Percentiles rank a stretch among this genome's conserved stretches.
phyloP scores from a whole-genome alignment of 2,797 vertebrate genomes.

The Xiphorhynchus erythropygius region DNA sequence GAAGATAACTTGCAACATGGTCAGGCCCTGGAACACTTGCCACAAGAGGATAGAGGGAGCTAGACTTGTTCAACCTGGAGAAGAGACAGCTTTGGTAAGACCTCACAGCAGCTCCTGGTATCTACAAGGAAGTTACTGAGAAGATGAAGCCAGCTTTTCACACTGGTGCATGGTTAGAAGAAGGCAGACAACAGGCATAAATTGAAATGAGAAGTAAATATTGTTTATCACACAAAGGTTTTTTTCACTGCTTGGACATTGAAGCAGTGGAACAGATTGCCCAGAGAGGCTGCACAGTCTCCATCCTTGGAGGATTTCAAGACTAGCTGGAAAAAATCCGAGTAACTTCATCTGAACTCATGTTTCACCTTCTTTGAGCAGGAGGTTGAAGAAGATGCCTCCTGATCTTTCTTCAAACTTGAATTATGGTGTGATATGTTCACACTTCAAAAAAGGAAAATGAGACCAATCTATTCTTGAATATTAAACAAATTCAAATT shows the following conservation, averaged over 20 bases:
- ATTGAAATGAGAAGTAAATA: background rate
- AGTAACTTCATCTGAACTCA: background rate
- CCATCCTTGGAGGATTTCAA: background rate
- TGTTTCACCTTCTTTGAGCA: background rate
- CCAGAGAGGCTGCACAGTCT: background rate
- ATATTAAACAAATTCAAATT: background rate
- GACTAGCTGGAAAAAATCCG: background rate
- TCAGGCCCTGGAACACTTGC: background rate
- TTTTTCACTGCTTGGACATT: background rate
- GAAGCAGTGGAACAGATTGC: background rate
- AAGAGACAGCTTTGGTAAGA: background rate
- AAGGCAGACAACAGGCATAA: background rate
- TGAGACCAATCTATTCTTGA: background rate
- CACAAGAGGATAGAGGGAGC: background rate
- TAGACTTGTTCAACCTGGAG: background rate
- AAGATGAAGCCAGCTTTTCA: background rate
- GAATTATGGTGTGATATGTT: background rate
- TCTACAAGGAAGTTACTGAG: background rate
- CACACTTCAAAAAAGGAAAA: background rate
- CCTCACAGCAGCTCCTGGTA: background rate
- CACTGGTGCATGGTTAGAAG: background rate
- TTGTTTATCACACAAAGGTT: background rate
- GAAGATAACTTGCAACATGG: background rate
- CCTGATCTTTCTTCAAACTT: background rate
- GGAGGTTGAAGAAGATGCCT: background rate